Evolutionary conservation across 1,140 invertebrate species (phyloP).

Genomic region (Drosophila hydei): DNA sequence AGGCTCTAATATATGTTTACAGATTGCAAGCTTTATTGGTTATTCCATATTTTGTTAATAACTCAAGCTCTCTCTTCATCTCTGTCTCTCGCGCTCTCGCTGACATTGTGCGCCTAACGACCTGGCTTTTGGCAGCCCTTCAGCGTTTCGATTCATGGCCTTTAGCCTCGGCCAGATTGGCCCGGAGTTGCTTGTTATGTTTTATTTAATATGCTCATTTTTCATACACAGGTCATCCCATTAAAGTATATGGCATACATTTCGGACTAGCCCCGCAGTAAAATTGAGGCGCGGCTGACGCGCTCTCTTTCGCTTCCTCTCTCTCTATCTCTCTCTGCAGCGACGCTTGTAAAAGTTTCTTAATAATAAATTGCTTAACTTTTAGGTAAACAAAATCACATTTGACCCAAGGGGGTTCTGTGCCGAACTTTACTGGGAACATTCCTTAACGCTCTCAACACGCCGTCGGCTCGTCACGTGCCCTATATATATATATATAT

Average conservation of each 20-base stretch:
- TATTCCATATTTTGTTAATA: too few species aligned
- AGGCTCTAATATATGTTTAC: too few species aligned
- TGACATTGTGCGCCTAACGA: too few species aligned
- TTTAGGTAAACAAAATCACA: slow-evolving; percentile 79
- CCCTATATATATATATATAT: too few species aligned
- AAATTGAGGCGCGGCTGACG: slow-evolving; percentile 26
- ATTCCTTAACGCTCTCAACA: slow-evolving; percentile 52
- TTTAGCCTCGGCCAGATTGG: background rate
- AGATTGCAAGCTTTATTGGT: too few species aligned
- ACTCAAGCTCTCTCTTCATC: too few species aligned
- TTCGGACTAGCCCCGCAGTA: slow-evolving; percentile 22
- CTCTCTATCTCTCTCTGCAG: background rate
- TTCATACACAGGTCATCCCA: slow-evolving; percentile 51
- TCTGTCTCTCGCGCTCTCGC: too few species aligned
- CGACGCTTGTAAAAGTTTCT: slow-evolving; percentile 66
- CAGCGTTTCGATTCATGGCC: slow-evolving; percentile 1
- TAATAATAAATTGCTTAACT: slow-evolving; percentile 79
- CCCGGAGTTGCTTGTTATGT: slow-evolving; percentile 52
- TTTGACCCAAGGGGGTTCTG: slow-evolving; percentile 19
- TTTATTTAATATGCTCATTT: slow-evolving; percentile 67
- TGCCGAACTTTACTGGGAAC: slow-evolving; percentile 4
- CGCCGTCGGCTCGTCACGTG: slow-evolving; percentile 65
- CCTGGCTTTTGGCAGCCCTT: background rate
- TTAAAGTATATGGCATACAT: slow-evolving; percentile 22
- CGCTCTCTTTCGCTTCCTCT: too few species aligned